These are phyloP conservation scores for Falco concolor DNA, from an alignment of 2,797 vertebrate species.

Conservation along the genomic window DNA sequence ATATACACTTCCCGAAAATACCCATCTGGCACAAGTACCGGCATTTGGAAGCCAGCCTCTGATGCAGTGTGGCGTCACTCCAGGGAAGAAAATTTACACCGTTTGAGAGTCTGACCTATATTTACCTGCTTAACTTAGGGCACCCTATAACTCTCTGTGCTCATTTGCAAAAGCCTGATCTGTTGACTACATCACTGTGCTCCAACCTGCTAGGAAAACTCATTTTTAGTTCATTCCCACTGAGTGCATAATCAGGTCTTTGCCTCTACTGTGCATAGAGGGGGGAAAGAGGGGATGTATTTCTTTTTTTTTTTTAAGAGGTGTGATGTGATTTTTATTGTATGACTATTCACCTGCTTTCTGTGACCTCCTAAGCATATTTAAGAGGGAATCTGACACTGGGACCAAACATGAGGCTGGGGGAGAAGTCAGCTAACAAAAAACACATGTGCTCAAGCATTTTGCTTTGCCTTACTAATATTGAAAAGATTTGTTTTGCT, in stretches of 20 bases:
- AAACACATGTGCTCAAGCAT: conserved; percentile 55
- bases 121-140: background rate
- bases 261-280: background rate
- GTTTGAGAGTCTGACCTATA: background rate
- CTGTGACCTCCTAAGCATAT: conserved; percentile 42
- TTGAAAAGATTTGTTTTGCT: conserved; percentile 56
- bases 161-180: background rate
- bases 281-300: background rate
- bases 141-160: background rate
- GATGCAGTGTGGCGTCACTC: background rate
- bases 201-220: background rate
- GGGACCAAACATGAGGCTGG: background rate
- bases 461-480: conserved; percentile 57
- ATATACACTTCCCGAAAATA: background rate
- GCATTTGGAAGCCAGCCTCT: background rate
- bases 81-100: background rate
- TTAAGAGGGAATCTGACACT: conserved; percentile 57
- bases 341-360: conserved; percentile 63
- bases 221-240: background rate
- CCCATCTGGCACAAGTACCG: background rate
- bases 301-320: conserved; percentile 42
- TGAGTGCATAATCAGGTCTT: background rate
- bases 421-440: conserved; percentile 56
- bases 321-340: conserved; percentile 67
- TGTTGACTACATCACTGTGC: background rate